Evolutionary conservation across 2,113 vertebrate species (phyloP), one percentile per base, ranked within the genome.

Genomic region (Uropsilus gracilis): DNA sequence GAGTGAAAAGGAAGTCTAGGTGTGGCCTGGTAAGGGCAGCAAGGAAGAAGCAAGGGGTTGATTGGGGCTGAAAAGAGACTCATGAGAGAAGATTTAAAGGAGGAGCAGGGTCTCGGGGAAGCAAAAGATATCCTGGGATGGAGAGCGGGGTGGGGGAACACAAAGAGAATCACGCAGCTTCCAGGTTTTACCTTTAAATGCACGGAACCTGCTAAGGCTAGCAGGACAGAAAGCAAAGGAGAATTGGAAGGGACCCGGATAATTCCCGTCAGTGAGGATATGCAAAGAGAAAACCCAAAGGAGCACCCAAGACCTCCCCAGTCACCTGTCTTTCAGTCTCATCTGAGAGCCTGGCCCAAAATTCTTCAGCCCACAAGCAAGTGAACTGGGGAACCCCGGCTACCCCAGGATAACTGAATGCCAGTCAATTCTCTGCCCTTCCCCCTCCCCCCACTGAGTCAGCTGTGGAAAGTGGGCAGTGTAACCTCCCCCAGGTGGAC

Each of bases 271-370:
- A 9, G 24, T 26, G 30, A 42, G 22, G 72, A 55, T 68, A 77
- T 53, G 59, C 44, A 42, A 1, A 81, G 34, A 86, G 71, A 46
- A 66, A 82, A 22, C 71, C 53, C 1, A 2, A 26, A 14, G 30
- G 9, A n/a, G 17, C 2, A 4, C 37, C 75, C 2, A 0, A 3
- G 5, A 55, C 48, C 59, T 76, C 42, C 0, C 46, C 46, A 14
- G 8, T 63, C 64, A 30, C 30, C n/a, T 42, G 18, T 14, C 73
- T 81, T 86, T 85, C 46, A 71, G 68, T 55, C 8, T 28, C 22
- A 89, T 48, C 53, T 28, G 75, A 84, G 92, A 64, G 30, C 7
- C 17, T 34, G 26, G 17, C 14, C 80, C 61, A 24, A 28, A 77
- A 59, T 42, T 73, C 57, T 89, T 57, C 78, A 68, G 8, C 26